phyloP scores from a whole-genome alignment of 2,888 invertebrate species.

The Enoplolaimus lenunculus region DNA sequence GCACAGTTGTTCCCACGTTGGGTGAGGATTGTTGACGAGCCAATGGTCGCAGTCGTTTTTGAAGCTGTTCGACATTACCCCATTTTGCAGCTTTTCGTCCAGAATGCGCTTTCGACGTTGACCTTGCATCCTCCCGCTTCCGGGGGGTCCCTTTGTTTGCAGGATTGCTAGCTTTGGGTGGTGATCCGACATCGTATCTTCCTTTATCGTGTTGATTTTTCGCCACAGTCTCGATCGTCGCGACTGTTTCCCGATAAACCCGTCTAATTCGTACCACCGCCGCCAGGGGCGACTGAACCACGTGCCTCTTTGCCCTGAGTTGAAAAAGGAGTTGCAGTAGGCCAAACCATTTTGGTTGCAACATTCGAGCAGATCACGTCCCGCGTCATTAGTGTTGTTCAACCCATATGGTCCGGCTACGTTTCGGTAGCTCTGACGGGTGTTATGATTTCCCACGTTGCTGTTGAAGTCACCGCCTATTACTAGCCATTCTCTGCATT shows the following conservation, averaged over 20 bases:
- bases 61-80: neutral
- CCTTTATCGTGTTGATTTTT: neutral
- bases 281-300: neutral
- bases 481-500: neutral
- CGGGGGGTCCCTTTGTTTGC: neutral
- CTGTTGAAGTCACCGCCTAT: neutral
- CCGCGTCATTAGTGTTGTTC: neutral
- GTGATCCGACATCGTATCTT: neutral
- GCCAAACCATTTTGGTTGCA: neutral
- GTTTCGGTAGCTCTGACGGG: neutral
- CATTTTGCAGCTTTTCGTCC: neutral
- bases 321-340: conserved; percentile 7
- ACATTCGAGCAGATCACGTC: neutral
- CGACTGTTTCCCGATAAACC: neutral
- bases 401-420: neutral
- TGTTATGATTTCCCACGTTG: neutral
- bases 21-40: neutral
- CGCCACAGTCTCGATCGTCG: neutral
- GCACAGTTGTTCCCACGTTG: neutral
- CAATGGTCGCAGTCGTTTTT: neutral
- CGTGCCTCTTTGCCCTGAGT: neutral
- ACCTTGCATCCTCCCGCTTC: too few species aligned
- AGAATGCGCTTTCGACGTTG: too few species aligned
- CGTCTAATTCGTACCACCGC: conserved; percentile 5
- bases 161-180: neutral